Conservation (phyloP, 2,888 invertebrate species). For the Sinopyrophorus schimmeli region DNA sequence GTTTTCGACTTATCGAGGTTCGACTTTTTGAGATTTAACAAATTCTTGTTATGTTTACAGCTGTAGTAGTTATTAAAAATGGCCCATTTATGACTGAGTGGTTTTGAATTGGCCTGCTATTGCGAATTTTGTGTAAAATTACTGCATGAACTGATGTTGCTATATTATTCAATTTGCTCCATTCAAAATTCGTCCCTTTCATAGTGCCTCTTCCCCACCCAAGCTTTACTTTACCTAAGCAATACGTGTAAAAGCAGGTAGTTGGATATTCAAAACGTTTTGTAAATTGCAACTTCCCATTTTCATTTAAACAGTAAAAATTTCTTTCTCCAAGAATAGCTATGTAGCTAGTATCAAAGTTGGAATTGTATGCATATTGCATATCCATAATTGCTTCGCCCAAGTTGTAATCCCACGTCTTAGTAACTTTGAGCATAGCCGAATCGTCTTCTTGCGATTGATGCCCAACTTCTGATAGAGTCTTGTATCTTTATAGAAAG, state of each 20-base stretch:
- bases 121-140: no score
- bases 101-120: no score
- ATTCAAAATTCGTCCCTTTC: no score
- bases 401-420: constrained; percentile 82
- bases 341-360: constrained; percentile 71
- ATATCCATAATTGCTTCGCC: constrained; percentile 64
- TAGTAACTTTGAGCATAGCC: constrained; percentile 63
- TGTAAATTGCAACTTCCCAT: constrained; percentile 78
- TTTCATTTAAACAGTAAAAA: constrained; percentile 78
- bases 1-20: no score
- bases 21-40: no score
- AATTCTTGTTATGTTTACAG: no score
- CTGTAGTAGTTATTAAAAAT: no score
- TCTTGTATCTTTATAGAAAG: constrained; percentile 85
- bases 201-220: no score
- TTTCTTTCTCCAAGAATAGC: constrained; percentile 83
- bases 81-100: no score
- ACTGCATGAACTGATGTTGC: no score
- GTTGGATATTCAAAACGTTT: constrained; percentile 85
- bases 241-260: constrained; percentile 72
- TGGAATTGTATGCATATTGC: constrained; percentile 53
- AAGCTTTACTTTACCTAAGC: constrained; percentile 72
- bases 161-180: no score
- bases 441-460: constrained; percentile 60
- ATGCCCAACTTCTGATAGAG: constrained; percentile 72